Evolutionary conservation across 1,140 invertebrate genomes (phyloP), one percentile per base, ranked within the genome.

Genomic region (Heliconius himera): DNA sequence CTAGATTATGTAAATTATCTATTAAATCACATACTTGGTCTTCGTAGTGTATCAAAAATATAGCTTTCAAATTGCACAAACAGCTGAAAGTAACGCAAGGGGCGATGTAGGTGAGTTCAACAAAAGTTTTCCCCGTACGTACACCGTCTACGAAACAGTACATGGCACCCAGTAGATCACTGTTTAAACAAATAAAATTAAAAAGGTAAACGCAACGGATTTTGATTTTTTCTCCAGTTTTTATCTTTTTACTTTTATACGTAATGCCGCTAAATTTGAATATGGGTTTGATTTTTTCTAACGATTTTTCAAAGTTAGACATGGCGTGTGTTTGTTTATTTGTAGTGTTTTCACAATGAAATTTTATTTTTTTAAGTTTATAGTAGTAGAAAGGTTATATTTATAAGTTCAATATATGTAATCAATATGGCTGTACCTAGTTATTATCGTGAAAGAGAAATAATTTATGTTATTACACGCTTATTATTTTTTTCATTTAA

Each of bases 131-230:
- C 1, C 83, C 86, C 2, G 76, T 80, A 8, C 33, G 16, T 29
- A 85, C 75, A 1, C 82, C 85, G 13, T 83, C 51, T 20, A 84
- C 71, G 6, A 89, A 80, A 78, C 83, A 86, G 18, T 36, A 76
- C 8, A 87, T 54, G 29, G 74, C 82, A 1, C 82, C 83, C 3
- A 85, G 4, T 5, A 83, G 29, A 51, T 86, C 85, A 18, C 46
- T 20, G 60, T 83, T 82, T 5, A 87, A 70, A 71, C 84, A 87
- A 5, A 87, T 51, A 5, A 82, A 83, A 41, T 90, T 90, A 1
- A 88, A 73, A 26, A 83, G 11, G 36, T 84, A 88, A 11, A 85
- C 9, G 9, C 66, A 78, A 60, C 84, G 82, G 20, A 60, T 29
- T 86, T 77, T 84, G 11, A 84, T 11, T 77, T 74, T 83, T 8